Percentiles rank a stretch among this genome's conserved stretches.
Evolutionary conservation across 2,113 vertebrate genomes (phyloP).

Genomic region (Sphyrna mokarran): DNA sequence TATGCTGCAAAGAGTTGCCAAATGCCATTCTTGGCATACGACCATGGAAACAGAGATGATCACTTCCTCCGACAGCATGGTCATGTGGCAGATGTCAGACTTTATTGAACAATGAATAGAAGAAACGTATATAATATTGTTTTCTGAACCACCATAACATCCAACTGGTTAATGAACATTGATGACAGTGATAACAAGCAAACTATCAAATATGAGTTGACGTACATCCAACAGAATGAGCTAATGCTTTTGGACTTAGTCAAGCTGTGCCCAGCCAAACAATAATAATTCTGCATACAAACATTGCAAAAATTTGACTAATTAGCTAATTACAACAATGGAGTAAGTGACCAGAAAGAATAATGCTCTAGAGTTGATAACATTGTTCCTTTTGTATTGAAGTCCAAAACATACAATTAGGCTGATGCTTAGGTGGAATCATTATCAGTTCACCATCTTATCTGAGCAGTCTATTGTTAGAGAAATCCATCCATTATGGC

Average conservation of each 20-base stretch:
- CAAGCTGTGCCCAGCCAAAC: not conserved
- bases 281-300: not conserved
- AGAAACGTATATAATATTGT: not conserved
- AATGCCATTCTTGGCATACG: not conserved
- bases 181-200: not conserved
- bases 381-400: not conserved
- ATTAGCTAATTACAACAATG: slow-evolving; percentile 20
- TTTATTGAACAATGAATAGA: not conserved
- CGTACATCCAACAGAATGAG: not conserved
- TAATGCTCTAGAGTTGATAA: not conserved
- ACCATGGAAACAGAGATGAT: slow-evolving; percentile 3
- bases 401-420: slow-evolving; percentile 2
- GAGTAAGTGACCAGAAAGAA: not conserved
- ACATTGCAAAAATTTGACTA: not conserved
- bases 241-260: not conserved
- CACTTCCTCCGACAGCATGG: not conserved
- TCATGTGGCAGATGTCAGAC: not conserved
- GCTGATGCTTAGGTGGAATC: not conserved
- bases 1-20: not conserved
- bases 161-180: not conserved
- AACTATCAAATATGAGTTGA: not conserved
- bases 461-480: not conserved
- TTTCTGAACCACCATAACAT: not conserved
- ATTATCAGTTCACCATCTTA: not conserved
- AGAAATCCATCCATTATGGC: not conserved